Evolutionary conservation across 2,113 vertebrate species (phyloP), one percentile per base, ranked within the genome.

Genomic region (Campylomormyrus numenius): DNA sequence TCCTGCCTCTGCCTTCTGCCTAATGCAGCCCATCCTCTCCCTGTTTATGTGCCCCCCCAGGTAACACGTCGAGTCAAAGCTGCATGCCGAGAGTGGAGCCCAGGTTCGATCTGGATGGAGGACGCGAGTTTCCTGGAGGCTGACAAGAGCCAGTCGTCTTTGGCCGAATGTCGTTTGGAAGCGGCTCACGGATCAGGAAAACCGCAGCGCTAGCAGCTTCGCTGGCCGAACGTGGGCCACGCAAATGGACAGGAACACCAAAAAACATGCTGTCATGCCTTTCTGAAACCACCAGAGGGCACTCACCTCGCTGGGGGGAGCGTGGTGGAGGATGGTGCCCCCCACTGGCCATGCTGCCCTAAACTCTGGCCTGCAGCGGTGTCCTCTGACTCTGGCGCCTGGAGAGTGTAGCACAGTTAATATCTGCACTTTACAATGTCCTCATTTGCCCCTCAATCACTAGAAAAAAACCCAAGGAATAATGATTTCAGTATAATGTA

Each of bases 251-350:
- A 74, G 39, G 19, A 88, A 58, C 53, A 62, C 10, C 52, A 45
- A 88, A 42, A 88, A 31, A 39, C 17, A 45, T 24, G 2, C 87
- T 62, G 52, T 19, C 19, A 4, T 10, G 53, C 52, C 56, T 6
- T 42, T 24, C 24, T 46, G 58, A 13, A n/a, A 31, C 13, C 56
- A 88, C 8, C 21, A 77, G 13, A 42, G 17, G 39, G 24, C 11
- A 89, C 93, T 94, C 88, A 95, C 95, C 93, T 13, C 19, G 90
- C 66, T 70, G 56, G 92, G 19, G 77, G 88, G 90, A 90, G 56
- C 45, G 70, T 15, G 56, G 92, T 90, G 45, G 89, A 90, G 52
- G 91, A 88, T 3, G 92, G 89, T 90, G 87, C 91, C 31, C 74
- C 86, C 91, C 91, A 85, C 88, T 84, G 91, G 39, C 11, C 66